phyloP scores from a whole-genome alignment of 2,888 invertebrate species.

The Aricia artaxerxes region DNA sequence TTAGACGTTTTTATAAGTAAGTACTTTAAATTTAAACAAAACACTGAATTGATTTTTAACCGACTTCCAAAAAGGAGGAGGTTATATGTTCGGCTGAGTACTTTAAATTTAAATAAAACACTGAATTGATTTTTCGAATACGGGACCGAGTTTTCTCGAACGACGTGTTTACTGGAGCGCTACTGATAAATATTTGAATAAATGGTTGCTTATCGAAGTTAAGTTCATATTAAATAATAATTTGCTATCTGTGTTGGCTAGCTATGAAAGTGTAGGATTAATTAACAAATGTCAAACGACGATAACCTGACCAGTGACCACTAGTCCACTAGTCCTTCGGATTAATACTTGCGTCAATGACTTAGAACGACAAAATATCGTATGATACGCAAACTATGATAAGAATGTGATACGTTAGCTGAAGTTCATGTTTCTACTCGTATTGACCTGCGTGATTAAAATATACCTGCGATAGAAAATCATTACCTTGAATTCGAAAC shows the following conservation, averaged over 20 bases:
- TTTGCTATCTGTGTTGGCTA: slow-evolving; percentile 34
- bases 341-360: slow-evolving; percentile 64
- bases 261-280: slow-evolving; percentile 48
- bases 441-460: slow-evolving; percentile 59
- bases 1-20: background rate
- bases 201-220: slow-evolving; percentile 34
- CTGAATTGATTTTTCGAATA: background rate
- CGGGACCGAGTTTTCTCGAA: background rate
- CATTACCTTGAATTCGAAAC: slow-evolving; percentile 36
- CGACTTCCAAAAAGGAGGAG: too few relatives aligned
- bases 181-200: slow-evolving; percentile 35
- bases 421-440: slow-evolving; percentile 61
- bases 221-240: slow-evolving; percentile 32
- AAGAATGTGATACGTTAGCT: slow-evolving; percentile 52
- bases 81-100: too few relatives aligned
- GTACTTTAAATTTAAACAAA: background rate
- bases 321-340: slow-evolving; percentile 52
- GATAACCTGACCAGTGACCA: slow-evolving; percentile 63
- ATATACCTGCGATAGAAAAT: slow-evolving; percentile 41
- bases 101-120: background rate
- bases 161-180: slow-evolving; percentile 33
- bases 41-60: background rate
- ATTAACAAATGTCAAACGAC: slow-evolving; percentile 55
- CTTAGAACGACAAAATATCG: slow-evolving; percentile 51
- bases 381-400: slow-evolving; percentile 47